Base-by-base conservation (phyloP, 2,797 vertebrate genomes). In the Tokudaia tokunoshimensis region DNA sequence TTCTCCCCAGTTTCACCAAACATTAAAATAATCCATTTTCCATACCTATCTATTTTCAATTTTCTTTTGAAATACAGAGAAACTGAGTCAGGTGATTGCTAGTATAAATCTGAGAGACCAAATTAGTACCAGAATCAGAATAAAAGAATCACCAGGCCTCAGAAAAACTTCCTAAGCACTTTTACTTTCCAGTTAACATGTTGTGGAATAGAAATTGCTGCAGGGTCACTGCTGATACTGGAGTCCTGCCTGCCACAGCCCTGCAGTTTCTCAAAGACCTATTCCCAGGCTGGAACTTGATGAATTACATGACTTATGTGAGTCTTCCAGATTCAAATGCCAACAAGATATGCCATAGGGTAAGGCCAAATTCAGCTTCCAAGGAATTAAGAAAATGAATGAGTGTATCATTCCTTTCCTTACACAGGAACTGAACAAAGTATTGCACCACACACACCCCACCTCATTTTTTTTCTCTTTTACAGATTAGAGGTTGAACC, bases 281-380 rank as follows among this genome's bases (percentile, higher is more conserved):
- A 10, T 41, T 72, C 75, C 22, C 44, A 91, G n/a, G 13, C 22
- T 83, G 7, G 0, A 1, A 55, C 3, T 29, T 76, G 15, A 3
- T 34, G 34, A 44, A 29, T 37, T 74, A 80, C 37, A 79, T 24
- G 89, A 76, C 61, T 0, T 29, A 14, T 10, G 22, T 34, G 29
- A 67, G 13, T 6, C 65, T 67, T 26, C 10, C 11, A 83, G 61
- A 87, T 19, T 63, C 14, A 57, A 89, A 89, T 89, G 3, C 20
- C 67, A 93, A 22, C 5, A 22, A 0, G 0, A 52, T 12, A 13
- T 44, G 47, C 5, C 0, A 0, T 8, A 59, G 26, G 34, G 1
- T 47, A 82, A 80, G 15, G 0, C 29, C 65, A 34, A 34, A n/a
- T 41, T 57, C 50, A 34, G 4, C 6, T 96, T 26, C 10, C 34